Conservation (phyloP, 2,888 invertebrate genomes). For the Cryptus armator region DNA sequence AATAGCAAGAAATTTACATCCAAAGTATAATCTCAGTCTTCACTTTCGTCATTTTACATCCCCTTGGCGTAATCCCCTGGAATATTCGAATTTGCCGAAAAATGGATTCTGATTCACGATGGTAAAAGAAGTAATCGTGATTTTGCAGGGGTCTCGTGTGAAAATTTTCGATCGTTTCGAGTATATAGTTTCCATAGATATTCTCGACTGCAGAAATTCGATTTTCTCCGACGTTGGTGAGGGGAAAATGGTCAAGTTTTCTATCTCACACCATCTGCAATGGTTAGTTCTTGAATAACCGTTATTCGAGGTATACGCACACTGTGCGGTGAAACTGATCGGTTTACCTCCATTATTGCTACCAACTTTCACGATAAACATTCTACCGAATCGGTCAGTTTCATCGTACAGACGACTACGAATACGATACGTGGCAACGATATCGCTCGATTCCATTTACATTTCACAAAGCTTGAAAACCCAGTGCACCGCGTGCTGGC, state of each 20-base stretch:
- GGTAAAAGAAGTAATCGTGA: constrained; percentile 20
- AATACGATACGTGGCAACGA: constrained; percentile 12
- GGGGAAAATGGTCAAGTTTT: constrained; percentile 29
- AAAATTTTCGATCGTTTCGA: constrained; percentile 31
- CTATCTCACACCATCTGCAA: constrained; percentile 10
- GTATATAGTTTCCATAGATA: constrained; percentile 27
- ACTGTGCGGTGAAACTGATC: constrained; percentile 10
- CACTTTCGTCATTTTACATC: constrained; percentile 11
- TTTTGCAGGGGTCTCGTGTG: not conserved
- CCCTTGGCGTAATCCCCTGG: not conserved
- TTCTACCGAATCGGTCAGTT: not conserved
- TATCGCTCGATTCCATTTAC: constrained; percentile 56
- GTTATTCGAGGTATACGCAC: not conserved
- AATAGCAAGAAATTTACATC: constrained; percentile 57
- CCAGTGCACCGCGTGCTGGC: constrained; percentile 34
- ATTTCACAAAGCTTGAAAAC: constrained; percentile 30
- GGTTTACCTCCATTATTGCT: not conserved
- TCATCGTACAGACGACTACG: not conserved
- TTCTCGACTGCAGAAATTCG: constrained; percentile 37
- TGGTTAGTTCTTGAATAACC: constrained; percentile 9
- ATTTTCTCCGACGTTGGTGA: not conserved
- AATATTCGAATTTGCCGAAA: not conserved
- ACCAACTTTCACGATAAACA: not conserved
- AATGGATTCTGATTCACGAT: constrained; percentile 55
- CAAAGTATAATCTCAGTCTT: constrained; percentile 19